Conservation (phyloP, 2,888 invertebrate genomes). For the Pachymerium ferrugineum region DNA sequence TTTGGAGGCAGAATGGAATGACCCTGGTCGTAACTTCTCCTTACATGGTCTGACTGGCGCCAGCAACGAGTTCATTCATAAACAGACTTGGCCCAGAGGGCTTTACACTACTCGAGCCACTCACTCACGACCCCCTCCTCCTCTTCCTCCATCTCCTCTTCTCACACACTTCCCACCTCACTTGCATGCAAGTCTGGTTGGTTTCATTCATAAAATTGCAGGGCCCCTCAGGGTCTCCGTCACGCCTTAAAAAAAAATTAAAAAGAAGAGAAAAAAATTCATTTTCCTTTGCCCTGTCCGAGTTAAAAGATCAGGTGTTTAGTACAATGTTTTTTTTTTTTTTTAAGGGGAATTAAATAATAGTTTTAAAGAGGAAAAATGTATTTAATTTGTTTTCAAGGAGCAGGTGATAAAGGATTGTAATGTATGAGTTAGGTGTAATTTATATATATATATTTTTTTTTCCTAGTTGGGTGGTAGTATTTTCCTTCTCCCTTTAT, state of each 20-base stretch:
- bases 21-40: slow-evolving; percentile 13
- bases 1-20: neutral
- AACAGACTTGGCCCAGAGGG: neutral
- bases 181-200: slow-evolving; percentile 12
- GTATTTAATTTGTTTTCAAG: neutral
- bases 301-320: neutral
- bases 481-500: neutral
- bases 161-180: too few relatives aligned
- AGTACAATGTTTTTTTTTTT: neutral
- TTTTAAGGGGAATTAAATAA: neutral
- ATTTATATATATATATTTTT: too few relatives aligned
- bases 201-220: slow-evolving; percentile 31
- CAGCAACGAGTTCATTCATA: slow-evolving; percentile 25
- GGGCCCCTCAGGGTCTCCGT: neutral
- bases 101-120: slow-evolving; percentile 20
- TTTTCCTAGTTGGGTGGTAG: neutral
- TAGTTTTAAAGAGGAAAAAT: too few relatives aligned
- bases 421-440: neutral
- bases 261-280: neutral
- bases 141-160: neutral
- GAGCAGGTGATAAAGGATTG: neutral
- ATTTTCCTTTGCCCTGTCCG: neutral
- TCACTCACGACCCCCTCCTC: neutral
- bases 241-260: neutral
- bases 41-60: slow-evolving; percentile 18